Base-by-base conservation (phyloP, 2,113 vertebrate genomes). In the Hydrolagus affinis region DNA sequence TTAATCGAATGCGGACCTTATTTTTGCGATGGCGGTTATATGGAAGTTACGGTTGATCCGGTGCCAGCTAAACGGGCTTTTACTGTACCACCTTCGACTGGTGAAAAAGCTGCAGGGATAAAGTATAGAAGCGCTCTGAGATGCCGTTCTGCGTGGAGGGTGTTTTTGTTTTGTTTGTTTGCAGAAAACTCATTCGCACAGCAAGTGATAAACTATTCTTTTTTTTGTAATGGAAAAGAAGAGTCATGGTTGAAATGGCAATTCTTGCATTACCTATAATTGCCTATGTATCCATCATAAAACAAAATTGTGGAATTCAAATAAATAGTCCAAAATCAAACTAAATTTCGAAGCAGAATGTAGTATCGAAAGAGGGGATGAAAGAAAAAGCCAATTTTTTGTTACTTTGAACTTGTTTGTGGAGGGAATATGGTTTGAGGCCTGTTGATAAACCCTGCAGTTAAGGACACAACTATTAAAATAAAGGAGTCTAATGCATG, bases 401-500 rank as follows among this genome's bases (percentile, higher is more conserved):
- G 28, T 83, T 66, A 21, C 15, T 64, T 66, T 83, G 7, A 0
- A 32, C 66, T 83, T 80, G 30, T 80, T 8, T 64, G 57, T 66
- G 30, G 60, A 30, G 8, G 44, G 28, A 30, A 28, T 32, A 66
- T 66, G 25, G 25, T 83, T 83, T 66, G 60, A 83, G 32, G 19
- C n/a, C 32, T 83, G 77, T 64, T 80, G 77, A 66, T 80, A 80
- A 80, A 14, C 15, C 59, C 23, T 64, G 62, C 15, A 83, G 66
- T 83, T 83, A 10, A 25, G 64, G 62, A 25, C 21, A 17, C 23
- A 83, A 64, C 60, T 8, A 66, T 83, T 83, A 68, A 83, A 83
- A 83, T 80, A 83, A 83, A 83, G 14, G 25, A 66, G 30, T 83
- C 60, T 83, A 83, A 83, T 68, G 60, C 17, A 83, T 68, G 32